Percentiles rank a stretch among this genome's conserved stretches.
Evolutionary conservation across 2,113 vertebrate genomes (phyloP).

Genomic region (Gobiocypris rarus): DNA sequence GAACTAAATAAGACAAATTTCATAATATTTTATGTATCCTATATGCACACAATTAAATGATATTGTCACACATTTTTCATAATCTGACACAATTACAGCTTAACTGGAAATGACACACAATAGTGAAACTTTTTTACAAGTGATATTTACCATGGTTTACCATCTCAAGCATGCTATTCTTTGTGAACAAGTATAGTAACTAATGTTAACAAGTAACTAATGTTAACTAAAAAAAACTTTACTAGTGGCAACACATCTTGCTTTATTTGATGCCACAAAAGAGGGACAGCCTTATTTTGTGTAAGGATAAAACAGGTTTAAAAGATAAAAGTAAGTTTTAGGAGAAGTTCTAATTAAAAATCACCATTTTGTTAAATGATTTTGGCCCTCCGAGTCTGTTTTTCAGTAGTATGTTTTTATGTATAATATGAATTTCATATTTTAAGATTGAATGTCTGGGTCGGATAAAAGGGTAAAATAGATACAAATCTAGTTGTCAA

Average conservation of each 20-base stretch:
- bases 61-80: not conserved
- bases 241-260: too few relatives aligned
- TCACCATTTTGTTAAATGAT: too few relatives aligned
- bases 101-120: not conserved
- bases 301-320: not conserved
- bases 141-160: too few relatives aligned
- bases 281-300: not conserved
- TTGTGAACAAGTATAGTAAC: too few relatives aligned
- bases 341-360: too few relatives aligned
- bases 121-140: not conserved
- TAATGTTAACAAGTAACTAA: too few relatives aligned
- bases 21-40: not conserved
- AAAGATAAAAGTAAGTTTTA: too few relatives aligned
- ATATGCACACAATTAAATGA: not conserved
- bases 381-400: too few relatives aligned
- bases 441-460: not conserved
- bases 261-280: not conserved
- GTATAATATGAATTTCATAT: not conserved
- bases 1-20: too few relatives aligned
- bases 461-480: not conserved
- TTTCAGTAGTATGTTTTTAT: not conserved
- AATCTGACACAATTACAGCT: not conserved
- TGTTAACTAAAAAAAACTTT: too few relatives aligned
- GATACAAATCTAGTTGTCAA: not conserved
- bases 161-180: too few relatives aligned